Conservation (phyloP, 1,140 invertebrate species). For the Chionoecetes opilio region DNA sequence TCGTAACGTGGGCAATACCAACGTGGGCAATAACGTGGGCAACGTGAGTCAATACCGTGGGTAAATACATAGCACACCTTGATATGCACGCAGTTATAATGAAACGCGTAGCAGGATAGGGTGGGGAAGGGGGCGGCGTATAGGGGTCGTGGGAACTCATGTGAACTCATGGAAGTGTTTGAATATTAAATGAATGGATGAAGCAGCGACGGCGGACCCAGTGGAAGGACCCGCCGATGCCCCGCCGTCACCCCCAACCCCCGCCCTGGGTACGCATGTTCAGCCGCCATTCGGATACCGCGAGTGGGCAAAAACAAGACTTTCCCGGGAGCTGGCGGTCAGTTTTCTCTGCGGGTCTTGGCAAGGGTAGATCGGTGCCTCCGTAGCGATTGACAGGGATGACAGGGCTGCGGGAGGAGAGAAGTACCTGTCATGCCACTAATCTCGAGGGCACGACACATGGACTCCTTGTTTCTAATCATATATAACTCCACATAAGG, state of each 20-base stretch:
- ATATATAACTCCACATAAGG: too few relatives aligned
- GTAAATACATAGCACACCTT: too few relatives aligned
- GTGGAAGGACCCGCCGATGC: constrained; percentile 10
- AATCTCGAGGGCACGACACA: neutral
- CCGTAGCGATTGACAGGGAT: neutral
- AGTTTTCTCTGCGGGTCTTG: neutral
- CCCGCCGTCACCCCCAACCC: neutral
- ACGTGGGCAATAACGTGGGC: too few relatives aligned
- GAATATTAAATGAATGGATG: constrained; percentile 59
- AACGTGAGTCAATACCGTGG: too few relatives aligned
- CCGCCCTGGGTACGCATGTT: constrained; percentile 36
- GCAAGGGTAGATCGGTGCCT: neutral
- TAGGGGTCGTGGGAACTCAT: constrained; percentile 54
- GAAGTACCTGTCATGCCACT: neutral
- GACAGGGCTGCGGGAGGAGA: neutral
- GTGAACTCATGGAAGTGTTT: constrained; percentile 1
- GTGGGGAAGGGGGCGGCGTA: constrained; percentile 13
- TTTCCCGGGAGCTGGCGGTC: constrained; percentile 27
- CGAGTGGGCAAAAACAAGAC: neutral
- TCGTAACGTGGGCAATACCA: too few relatives aligned
- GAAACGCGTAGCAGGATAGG: neutral
- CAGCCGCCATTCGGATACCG: neutral
- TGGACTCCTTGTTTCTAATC: neutral
- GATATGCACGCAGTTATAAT: neutral
- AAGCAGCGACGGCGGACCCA: neutral